phyloP scores from a whole-genome alignment of 2,797 vertebrate species.

The Labeo calbasu region DNA sequence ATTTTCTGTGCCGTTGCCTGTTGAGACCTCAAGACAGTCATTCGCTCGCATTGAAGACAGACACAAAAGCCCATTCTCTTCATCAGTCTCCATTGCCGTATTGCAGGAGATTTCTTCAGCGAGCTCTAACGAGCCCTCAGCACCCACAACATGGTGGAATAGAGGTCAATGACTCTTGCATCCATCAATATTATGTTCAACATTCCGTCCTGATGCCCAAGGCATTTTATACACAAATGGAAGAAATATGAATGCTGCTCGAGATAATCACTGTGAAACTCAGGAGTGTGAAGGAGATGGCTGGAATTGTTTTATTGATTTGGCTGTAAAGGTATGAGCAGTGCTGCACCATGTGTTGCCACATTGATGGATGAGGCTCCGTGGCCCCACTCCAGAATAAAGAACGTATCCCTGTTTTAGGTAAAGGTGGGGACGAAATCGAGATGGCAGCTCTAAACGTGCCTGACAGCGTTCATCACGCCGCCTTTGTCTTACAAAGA shows the following conservation, averaged over 20 bases:
- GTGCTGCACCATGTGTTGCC: constrained; percentile 36
- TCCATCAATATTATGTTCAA: constrained; percentile 54
- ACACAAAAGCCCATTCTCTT: constrained; percentile 41
- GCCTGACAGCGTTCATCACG: constrained; percentile 31
- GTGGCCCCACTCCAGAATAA: constrained; percentile 18
- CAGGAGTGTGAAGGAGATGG: constrained; percentile 44
- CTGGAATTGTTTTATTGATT: constrained; percentile 57
- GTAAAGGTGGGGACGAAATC: constrained; percentile 15
- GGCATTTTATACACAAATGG: constrained; percentile 49
- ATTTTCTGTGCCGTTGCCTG: constrained; percentile 5
- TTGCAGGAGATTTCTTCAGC: constrained; percentile 45
- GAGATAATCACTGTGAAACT: constrained; percentile 44
- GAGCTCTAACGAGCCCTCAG: constrained; percentile 55
- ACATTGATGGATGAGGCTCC: constrained; percentile 49
- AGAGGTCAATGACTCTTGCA: constrained; percentile 55
- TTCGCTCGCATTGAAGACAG: constrained; percentile 20
- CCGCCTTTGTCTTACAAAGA: constrained; percentile 32
- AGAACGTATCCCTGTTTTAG: constrained; percentile 16
- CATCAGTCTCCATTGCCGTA: constrained; percentile 19
- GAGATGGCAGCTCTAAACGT: constrained; percentile 2
- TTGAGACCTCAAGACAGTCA: constrained; percentile 21
- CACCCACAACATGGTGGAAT: constrained; percentile 55
- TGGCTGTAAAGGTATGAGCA: constrained; percentile 48
- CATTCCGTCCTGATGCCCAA: constrained; percentile 38
- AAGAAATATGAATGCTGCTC: constrained; percentile 49